Percentiles rank a stretch among this genome's conserved stretches.
These are phyloP conservation scores for Acanthosepion esculentum DNA, from an alignment of 2,888 invertebrate genomes.

Conservation along the genomic window DNA sequence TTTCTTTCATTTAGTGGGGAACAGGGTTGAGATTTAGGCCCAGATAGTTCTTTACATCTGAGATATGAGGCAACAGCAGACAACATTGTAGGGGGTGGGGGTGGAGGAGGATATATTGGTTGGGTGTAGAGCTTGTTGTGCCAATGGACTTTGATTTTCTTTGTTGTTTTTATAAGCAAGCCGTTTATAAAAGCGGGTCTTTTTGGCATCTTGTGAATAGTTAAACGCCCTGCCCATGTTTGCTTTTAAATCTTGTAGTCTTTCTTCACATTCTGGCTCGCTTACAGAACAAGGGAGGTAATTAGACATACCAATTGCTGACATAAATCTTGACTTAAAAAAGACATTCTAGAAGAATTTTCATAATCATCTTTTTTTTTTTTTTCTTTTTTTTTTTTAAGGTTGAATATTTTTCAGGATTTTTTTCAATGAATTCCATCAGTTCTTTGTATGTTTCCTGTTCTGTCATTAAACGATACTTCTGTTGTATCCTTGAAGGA, in stretches of 20 bases:
- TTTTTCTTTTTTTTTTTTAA: too few relatives aligned
- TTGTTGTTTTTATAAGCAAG: constrained; percentile 54
- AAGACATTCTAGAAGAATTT: constrained; percentile 63
- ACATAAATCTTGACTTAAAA: too few relatives aligned
- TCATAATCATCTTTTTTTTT: constrained; percentile 68
- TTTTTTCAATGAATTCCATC: constrained; percentile 63
- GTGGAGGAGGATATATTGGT: constrained; percentile 52
- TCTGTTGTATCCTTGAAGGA: too few relatives aligned
- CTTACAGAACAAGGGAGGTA: too few relatives aligned
- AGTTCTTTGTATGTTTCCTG: too few relatives aligned
- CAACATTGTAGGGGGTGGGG: constrained; percentile 49
- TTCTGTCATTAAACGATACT: too few relatives aligned
- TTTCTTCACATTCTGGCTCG: too few relatives aligned
- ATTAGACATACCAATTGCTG: too few relatives aligned
- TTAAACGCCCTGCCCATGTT: too few relatives aligned
- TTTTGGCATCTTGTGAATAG: constrained; percentile 64
- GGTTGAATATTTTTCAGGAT: constrained; percentile 60
- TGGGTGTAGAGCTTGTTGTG: neutral
- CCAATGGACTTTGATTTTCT: neutral
- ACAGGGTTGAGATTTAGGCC: neutral
- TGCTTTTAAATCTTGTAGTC: too few relatives aligned
- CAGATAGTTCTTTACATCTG: neutral
- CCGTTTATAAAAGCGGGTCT: constrained; percentile 57
- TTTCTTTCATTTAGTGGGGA: neutral
- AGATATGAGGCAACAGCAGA: neutral